These are phyloP conservation scores for Holotrichia oblita DNA, from an alignment of 1,140 invertebrate species.

Conservation along the genomic window DNA sequence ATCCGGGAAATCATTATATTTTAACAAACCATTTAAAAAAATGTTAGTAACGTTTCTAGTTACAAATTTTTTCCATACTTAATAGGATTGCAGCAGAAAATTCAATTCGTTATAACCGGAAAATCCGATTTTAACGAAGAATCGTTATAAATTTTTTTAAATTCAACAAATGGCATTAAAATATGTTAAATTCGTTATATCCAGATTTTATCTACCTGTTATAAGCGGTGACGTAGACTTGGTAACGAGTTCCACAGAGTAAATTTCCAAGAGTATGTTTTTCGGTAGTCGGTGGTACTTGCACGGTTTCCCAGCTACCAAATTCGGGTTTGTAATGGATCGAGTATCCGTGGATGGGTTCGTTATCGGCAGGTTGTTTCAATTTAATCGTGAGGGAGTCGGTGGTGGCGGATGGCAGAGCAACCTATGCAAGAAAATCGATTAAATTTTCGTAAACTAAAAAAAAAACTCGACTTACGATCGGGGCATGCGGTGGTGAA, in stretches of 20 bases:
- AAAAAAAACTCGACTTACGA: too few species aligned
- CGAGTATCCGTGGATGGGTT: slow-evolving; percentile 86
- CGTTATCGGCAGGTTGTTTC: slow-evolving; percentile 76
- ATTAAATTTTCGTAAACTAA: too few species aligned
- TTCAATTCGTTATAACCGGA: too few species aligned
- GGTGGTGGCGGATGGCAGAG: slow-evolving; percentile 81
- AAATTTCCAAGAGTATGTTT: slow-evolving; percentile 88
- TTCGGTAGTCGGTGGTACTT: slow-evolving; percentile 77
- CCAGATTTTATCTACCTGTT: slow-evolving; percentile 72
- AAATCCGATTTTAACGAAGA: too few species aligned
- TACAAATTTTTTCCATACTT: too few species aligned
- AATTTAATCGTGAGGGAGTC: slow-evolving; percentile 83
- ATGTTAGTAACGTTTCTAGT: too few species aligned
- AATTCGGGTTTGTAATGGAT: slow-evolving; percentile 93
- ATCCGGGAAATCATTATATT: too few species aligned
- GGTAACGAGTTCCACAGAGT: slow-evolving; percentile 90
- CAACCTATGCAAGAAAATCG: slow-evolving; percentile 60
- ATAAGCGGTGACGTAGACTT: slow-evolving; percentile 90
- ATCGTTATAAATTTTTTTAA: too few species aligned
- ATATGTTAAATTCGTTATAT: too few species aligned
- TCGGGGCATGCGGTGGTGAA: slow-evolving; percentile 57
- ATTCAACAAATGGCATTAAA: too few species aligned
- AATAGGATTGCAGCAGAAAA: too few species aligned
- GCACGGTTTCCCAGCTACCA: slow-evolving; percentile 89
- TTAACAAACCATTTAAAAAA: too few species aligned